A percentile compares a stretch with the other conserved stretches of the same genome.
phyloP scores from a whole-genome alignment of 1,140 invertebrate species.

The Drosophila sp. region DNA sequence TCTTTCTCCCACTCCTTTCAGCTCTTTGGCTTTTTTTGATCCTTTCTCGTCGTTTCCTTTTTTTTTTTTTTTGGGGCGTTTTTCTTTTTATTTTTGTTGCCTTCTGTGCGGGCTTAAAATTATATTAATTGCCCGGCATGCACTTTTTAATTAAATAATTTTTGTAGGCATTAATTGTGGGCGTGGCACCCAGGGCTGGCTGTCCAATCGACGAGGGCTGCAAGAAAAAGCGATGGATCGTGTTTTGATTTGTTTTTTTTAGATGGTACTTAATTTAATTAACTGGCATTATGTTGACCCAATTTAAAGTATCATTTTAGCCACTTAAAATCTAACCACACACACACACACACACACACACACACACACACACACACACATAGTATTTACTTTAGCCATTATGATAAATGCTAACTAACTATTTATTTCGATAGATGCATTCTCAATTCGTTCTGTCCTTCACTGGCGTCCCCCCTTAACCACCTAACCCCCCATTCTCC shows the following conservation, averaged over 20 bases:
- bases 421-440: not conserved
- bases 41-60: not conserved
- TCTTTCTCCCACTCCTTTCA: constrained; percentile 5
- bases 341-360: not conserved
- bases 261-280: constrained; percentile 4
- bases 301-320: not conserved
- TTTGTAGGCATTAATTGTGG: constrained; percentile 45
- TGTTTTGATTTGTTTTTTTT: constrained; percentile 19
- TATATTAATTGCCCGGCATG: constrained; percentile 63
- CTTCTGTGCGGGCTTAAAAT: constrained; percentile 37
- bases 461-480: not conserved
- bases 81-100: not conserved
- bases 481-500: not conserved
- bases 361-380: not conserved
- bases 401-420: constrained; percentile 6
- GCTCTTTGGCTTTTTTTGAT: constrained; percentile 21
- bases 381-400: constrained; percentile 1
- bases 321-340: too few relatives aligned
- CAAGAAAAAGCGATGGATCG: not conserved
- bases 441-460: not conserved
- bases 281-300: not conserved
- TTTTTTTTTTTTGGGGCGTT: not conserved
- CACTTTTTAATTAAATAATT: constrained; percentile 64
- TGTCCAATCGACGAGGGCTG: constrained; percentile 13
- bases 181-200: constrained; percentile 23